These are phyloP conservation scores for Galerucella pusilla DNA, from an alignment of 2,888 invertebrate species.

Conservation along the genomic window DNA sequence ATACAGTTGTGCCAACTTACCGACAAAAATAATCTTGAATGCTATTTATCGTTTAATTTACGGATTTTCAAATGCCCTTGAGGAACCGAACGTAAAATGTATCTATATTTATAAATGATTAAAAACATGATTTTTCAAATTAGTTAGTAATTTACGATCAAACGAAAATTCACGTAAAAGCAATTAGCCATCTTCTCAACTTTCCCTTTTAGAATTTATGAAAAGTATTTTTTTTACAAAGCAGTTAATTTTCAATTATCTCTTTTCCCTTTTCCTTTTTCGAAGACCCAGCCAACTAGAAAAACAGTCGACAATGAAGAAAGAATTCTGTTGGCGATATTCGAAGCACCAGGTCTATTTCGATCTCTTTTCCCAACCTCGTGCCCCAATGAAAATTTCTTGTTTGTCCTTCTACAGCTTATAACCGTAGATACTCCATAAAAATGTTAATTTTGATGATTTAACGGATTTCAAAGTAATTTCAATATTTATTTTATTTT, in stretches of 20 bases:
- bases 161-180: constrained; percentile 3
- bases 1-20: no score
- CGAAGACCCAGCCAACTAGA: constrained; percentile 2
- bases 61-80: not conserved
- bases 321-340: constrained; percentile 2
- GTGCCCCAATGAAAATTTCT: constrained; percentile 5
- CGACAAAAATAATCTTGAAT: no score
- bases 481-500: no score
- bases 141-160: not conserved
- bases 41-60: no score
- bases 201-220: not conserved
- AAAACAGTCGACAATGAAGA: constrained; percentile 17
- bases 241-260: constrained; percentile 10
- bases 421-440: not conserved
- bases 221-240: constrained; percentile 2
- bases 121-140: not conserved
- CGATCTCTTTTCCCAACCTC: constrained; percentile 17
- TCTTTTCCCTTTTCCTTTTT: not conserved
- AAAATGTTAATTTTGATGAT: no score
- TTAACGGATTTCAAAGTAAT: no score
- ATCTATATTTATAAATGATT: not conserved
- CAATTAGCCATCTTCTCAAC: not conserved
- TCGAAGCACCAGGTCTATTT: not conserved
- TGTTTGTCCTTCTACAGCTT: not conserved
- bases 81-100: not conserved